These are phyloP conservation scores for Leptocoma aspasia DNA, from an alignment of 2,113 vertebrate genomes.

Conservation along the genomic window DNA sequence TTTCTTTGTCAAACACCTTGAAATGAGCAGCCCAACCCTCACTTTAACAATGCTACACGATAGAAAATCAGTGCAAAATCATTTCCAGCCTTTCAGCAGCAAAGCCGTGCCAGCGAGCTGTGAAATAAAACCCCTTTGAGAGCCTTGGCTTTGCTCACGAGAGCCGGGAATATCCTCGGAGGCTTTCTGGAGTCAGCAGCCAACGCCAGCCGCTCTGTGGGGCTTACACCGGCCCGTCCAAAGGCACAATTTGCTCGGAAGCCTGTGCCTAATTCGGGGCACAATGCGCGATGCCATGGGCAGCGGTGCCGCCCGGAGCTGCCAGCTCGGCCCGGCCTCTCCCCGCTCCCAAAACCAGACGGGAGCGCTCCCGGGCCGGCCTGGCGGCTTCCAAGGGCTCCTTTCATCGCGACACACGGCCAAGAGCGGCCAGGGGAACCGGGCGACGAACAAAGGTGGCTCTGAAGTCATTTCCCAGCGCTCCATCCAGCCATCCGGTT, in stretches of 20 bases:
- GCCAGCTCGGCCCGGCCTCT: constrained; percentile 64
- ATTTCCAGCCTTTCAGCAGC: background rate
- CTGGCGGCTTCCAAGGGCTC: constrained; percentile 62
- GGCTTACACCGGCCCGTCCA: constrained; percentile 67
- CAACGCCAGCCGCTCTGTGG: constrained; percentile 37
- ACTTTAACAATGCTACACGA: rapidly evolving
- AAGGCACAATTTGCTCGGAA: constrained; percentile 77
- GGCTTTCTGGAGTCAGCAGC: constrained; percentile 39
- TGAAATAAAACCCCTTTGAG: constrained; percentile 19
- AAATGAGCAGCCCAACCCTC: background rate
- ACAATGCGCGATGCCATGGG: constrained; percentile 71
- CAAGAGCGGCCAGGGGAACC: constrained; percentile 78
- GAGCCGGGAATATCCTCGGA: background rate
- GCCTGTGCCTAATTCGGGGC: constrained; percentile 70
- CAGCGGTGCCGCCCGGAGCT: constrained; percentile 60
- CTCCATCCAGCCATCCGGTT: constrained; percentile 85
- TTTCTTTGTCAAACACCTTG: background rate
- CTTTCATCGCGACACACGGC: constrained; percentile 80
- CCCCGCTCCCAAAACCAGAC: constrained; percentile 57
- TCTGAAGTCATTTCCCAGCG: constrained; percentile 85
- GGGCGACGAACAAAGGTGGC: constrained; percentile 76
- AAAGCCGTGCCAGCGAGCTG: background rate
- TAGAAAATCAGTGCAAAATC: background rate
- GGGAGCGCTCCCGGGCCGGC: constrained; percentile 61
- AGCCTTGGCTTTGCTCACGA: background rate